Evolutionary conservation across 2,888 invertebrate genomes (phyloP).

Genomic region (Drosophila recens): DNA sequence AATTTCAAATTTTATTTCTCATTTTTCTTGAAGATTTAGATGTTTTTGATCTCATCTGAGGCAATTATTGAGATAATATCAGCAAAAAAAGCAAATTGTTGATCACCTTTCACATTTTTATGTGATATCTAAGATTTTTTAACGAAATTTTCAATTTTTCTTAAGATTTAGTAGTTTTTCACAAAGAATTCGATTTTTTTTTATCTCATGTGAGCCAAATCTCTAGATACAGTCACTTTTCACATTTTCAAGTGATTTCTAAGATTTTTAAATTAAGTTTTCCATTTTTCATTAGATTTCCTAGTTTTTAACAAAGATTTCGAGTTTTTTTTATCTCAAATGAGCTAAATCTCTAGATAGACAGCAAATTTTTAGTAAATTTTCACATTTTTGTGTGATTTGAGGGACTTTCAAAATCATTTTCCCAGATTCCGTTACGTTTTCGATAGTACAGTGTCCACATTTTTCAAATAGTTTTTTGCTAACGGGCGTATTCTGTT

Average conservation of each 20-base stretch:
- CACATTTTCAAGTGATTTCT: no score
- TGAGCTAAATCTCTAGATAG: no score
- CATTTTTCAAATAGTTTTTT: conserved; percentile 9
- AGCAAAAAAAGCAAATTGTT: no score
- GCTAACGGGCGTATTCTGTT: conserved; percentile 52
- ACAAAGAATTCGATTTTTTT: not conserved
- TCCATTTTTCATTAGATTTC: no score
- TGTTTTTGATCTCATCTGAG: no score
- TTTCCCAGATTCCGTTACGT: not conserved
- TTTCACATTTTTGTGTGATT: not conserved
- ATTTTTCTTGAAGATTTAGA: not conserved
- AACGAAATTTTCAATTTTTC: not conserved
- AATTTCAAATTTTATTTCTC: not conserved
- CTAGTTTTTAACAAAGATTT: no score
- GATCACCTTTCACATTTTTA: not conserved
- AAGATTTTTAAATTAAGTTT: no score
- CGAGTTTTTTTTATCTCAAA: no score
- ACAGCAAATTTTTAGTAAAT: no score
- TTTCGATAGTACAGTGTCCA: conserved; percentile 3
- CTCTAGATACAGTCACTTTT: not conserved
- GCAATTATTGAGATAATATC: no score
- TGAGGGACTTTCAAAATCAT: not conserved
- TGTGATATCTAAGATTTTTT: not conserved
- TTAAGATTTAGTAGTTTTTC: not conserved
- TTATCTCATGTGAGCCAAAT: not conserved